Conservation (phyloP, 2,888 invertebrate species). For the Phalera bucephala region DNA sequence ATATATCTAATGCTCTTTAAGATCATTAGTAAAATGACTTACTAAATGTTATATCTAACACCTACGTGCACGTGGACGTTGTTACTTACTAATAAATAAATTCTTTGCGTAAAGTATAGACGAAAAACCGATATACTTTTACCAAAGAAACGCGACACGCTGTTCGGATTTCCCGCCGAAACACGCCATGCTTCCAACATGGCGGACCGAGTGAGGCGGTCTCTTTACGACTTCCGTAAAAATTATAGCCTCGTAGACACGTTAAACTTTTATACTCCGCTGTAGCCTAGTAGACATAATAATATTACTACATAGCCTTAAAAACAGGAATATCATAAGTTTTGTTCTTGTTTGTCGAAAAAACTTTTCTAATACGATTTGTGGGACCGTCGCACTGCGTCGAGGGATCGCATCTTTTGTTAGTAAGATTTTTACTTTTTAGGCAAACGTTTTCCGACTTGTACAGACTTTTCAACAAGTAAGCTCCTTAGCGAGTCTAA, state of each 20-base stretch:
- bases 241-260: conserved; percentile 68
- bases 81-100: too few relatives aligned
- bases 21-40: too few relatives aligned
- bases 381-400: conserved; percentile 4
- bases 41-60: too few relatives aligned
- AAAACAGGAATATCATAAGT: conserved; percentile 39
- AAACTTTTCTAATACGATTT: conserved; percentile 16
- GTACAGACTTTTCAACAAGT: too few relatives aligned
- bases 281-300: conserved; percentile 49
- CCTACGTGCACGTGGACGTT: too few relatives aligned
- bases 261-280: conserved; percentile 70
- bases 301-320: conserved; percentile 46
- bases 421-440: too few relatives aligned
- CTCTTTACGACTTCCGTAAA: conserved; percentile 75
- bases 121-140: too few relatives aligned
- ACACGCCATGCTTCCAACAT: conserved; percentile 63
- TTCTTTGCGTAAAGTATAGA: too few relatives aligned
- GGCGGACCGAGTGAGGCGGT: conserved; percentile 47
- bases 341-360: conserved; percentile 28
- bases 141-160: conserved; percentile 17
- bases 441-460: too few relatives aligned
- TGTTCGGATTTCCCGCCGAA: conserved; percentile 55
- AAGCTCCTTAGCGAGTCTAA: too few relatives aligned
- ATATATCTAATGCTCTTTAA: too few relatives aligned
- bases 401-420: too few relatives aligned